Evolutionary conservation across 2,888 invertebrate species (phyloP), one percentile per base, ranked within the genome.

Genomic region (Meteorus cinctellus): DNA sequence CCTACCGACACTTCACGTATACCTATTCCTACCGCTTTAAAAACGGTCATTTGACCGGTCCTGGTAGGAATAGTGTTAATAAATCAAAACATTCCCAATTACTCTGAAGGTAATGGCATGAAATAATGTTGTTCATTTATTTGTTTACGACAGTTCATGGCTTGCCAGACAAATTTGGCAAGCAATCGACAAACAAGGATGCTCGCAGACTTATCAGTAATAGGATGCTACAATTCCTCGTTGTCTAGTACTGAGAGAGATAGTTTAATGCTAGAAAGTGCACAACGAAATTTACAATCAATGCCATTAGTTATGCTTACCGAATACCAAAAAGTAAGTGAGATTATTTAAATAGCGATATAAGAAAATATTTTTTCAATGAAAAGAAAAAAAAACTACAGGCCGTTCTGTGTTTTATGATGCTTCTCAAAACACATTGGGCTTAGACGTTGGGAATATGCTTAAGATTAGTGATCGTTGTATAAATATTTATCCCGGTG

Each of bases 291-390:
- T 91, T 92, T 99, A 76, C 94, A 96, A 78, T 95, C 95, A 68
- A 97, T 99, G 97, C 96, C 98, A 72, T 99, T 97, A 90, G 99
- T 99, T 90, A 99, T 98, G 80, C 93, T 99, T 80, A 98, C 98
- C 8, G 99, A 99, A 91, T 94, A 94, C 90, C 98, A 99, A 91
- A 95, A 96, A 92, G 95, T 96, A 84, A 89, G 83, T 75, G 34
- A 14, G 60, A 31, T 41, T 34, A 1, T 19, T 62, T 71, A 45
- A n/a, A 60, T 34, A 24, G 4, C 4, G 5, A 55, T 55, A 2
- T 55, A 10, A 8, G n/a, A 19, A 19, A 55, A 55, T 55, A 19
- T 55, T 55, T 6, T 55, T 2, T 55, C 24, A 19, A 55, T 55
- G 19, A 55, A 24, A 55, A 8, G n/a, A n/a, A 55, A 1, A 48